A percentile compares a stretch with the other conserved stretches of the same genome.
These are phyloP conservation scores for Melanogrammus aeglefinus DNA, from an alignment of 2,797 vertebrate species.

Conservation along the genomic window DNA sequence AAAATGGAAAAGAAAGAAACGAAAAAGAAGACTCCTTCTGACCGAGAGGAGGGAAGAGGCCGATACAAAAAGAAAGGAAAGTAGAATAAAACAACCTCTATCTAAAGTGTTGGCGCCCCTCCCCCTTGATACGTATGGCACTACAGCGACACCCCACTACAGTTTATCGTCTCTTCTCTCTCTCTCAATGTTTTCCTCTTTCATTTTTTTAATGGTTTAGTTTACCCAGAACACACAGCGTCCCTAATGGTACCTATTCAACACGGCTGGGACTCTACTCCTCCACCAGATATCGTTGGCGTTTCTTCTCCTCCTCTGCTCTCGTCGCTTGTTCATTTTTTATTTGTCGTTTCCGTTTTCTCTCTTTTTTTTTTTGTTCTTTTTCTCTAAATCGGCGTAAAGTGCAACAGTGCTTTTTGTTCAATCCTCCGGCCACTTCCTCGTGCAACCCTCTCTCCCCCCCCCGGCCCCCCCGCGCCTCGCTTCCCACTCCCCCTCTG, in stretches of 20 bases:
- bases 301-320: conserved; percentile 60
- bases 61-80: not conserved
- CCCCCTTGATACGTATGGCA: conserved; percentile 80
- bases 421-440: conserved; percentile 64
- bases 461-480: too few relatives aligned
- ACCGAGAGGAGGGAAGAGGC: conserved; percentile 23
- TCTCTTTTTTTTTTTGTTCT: conserved; percentile 39
- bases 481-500: conserved; percentile 9
- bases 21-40: conserved; percentile 64
- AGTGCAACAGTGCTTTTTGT: conserved; percentile 99
- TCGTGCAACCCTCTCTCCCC: not conserved
- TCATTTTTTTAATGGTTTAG: conserved; percentile 34
- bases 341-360: conserved; percentile 62
- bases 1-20: conserved; percentile 37
- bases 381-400: conserved; percentile 86
- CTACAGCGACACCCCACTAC: conserved; percentile 70
- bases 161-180: conserved; percentile 38
- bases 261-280: conserved; percentile 63
- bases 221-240: conserved; percentile 82
- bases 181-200: conserved; percentile 38
- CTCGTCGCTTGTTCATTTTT: conserved; percentile 33
- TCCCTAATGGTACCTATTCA: conserved; percentile 73
- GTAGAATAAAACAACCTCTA: conserved; percentile 23
- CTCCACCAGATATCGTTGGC: conserved; percentile 44
- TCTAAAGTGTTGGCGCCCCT: conserved; percentile 50